Evolutionary conservation across 2,113 vertebrate species (phyloP).

Genomic region (Neolamprologus ventralis): DNA sequence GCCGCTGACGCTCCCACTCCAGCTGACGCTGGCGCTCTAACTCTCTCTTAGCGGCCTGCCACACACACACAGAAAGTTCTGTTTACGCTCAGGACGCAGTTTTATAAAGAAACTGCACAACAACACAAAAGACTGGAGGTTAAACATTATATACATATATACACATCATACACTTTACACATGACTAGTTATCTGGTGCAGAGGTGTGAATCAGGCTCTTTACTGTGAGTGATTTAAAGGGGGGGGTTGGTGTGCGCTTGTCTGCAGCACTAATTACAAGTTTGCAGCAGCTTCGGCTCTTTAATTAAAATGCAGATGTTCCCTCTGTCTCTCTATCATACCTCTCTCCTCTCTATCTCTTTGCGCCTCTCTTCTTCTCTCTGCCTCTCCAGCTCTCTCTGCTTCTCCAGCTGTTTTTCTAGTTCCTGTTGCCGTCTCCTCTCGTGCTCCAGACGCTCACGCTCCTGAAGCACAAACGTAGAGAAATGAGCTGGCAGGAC

Average conservation of each 20-base stretch:
- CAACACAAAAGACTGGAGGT: background rate
- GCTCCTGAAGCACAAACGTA: slow-evolving; percentile 61
- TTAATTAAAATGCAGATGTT: background rate
- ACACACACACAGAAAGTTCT: background rate
- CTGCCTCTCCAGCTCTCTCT: slow-evolving; percentile 86
- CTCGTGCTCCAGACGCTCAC: slow-evolving; percentile 90
- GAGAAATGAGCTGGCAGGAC: background rate
- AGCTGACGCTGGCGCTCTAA: slow-evolving; percentile 91
- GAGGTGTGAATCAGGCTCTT: background rate
- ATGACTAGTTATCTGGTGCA: background rate
- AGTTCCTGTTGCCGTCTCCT: slow-evolving; percentile 86
- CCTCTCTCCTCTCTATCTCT: slow-evolving; percentile 71
- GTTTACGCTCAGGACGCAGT: background rate
- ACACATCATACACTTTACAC: background rate
- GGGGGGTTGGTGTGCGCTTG: background rate
- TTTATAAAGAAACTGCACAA: background rate
- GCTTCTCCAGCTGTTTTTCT: slow-evolving; percentile 89
- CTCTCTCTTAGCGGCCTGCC: slow-evolving; percentile 90
- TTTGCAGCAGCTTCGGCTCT: background rate
- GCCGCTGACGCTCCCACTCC: slow-evolving; percentile 93
- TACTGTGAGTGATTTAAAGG: background rate
- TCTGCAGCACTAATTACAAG: background rate
- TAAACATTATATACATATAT: background rate
- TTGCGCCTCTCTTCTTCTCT: slow-evolving; percentile 77
- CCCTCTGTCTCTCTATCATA: background rate